Conservation (phyloP, 2,888 invertebrate species). For the Cosmia pyralina region DNA sequence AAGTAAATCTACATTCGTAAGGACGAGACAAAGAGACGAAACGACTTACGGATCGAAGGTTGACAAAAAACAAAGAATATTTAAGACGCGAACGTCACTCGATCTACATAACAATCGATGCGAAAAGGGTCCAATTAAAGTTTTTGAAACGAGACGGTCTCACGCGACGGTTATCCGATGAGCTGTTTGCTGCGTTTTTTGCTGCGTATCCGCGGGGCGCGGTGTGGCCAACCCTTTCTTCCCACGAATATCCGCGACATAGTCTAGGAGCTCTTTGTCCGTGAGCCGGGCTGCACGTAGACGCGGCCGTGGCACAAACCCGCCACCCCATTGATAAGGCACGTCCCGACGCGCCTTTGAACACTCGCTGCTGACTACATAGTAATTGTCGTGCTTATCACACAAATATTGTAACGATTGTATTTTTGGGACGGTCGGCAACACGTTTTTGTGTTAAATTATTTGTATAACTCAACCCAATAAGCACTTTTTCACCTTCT, state of each 20-base stretch:
- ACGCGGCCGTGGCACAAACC: constrained; percentile 69
- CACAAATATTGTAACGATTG: constrained; percentile 59
- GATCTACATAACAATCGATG: constrained; percentile 64
- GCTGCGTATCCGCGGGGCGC: constrained; percentile 64
- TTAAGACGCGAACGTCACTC: constrained; percentile 45
- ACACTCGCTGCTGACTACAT: constrained; percentile 68
- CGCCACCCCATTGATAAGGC: constrained; percentile 77
- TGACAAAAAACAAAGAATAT: constrained; percentile 56
- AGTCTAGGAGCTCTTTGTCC: constrained; percentile 67
- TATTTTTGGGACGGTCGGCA: constrained; percentile 54
- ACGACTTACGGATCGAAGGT: constrained; percentile 19
- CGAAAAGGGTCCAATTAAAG: constrained; percentile 70
- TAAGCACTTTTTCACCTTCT: constrained; percentile 17
- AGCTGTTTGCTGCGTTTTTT: constrained; percentile 68
- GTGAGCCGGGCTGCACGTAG: constrained; percentile 58
- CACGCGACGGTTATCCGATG: constrained; percentile 68
- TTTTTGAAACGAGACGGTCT: constrained; percentile 65
- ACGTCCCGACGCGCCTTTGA: constrained; percentile 75
- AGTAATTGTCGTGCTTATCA: constrained; percentile 67
- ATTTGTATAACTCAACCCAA: constrained; percentile 28
- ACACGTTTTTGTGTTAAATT: constrained; percentile 43
- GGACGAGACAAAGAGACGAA: constrained; percentile 47
- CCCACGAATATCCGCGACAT: constrained; percentile 78
- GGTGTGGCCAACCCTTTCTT: constrained; percentile 73
- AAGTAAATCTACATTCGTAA: constrained; percentile 52